A percentile compares a stretch with the other conserved stretches of the same genome.
phyloP scores from a whole-genome alignment of 2,797 vertebrate species.

The Pseudochirops corinnae region DNA sequence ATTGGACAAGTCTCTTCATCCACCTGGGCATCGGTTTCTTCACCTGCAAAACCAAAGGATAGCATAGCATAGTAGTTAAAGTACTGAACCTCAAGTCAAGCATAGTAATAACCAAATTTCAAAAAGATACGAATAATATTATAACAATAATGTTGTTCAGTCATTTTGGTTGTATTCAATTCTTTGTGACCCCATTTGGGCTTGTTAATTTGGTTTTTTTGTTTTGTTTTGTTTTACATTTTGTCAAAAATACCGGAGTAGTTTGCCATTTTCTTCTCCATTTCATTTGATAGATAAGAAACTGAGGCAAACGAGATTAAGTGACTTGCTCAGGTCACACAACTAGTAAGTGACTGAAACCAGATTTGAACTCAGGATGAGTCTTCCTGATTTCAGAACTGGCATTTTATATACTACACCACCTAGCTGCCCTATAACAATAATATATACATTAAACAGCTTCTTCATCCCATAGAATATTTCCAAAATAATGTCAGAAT shows the following conservation, averaged over 20 bases:
- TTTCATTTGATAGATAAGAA: neutral
- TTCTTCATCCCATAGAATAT: neutral
- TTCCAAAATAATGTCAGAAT: neutral
- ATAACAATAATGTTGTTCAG: neutral
- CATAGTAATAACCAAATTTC: neutral
- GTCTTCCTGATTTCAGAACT: neutral
- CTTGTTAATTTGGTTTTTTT: too few relatives aligned
- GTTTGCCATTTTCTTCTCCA: neutral
- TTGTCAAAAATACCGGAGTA: neutral
- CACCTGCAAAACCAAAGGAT: neutral
- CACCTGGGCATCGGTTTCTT: neutral
- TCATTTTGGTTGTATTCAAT: neutral
- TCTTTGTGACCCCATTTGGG: neutral
- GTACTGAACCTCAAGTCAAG: neutral
- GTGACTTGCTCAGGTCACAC: neutral
- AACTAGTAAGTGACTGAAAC: neutral
- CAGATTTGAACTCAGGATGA: neutral
- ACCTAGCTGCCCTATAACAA: neutral
- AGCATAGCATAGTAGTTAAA: neutral
- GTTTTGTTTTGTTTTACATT: too few relatives aligned
- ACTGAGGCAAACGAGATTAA: neutral
- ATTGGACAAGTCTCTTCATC: neutral
- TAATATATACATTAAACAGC: neutral
- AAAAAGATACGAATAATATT: neutral
- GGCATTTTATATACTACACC: too few relatives aligned